phyloP scores from a whole-genome alignment of 2,113 vertebrate species.

The Pteruthius melanotis region DNA sequence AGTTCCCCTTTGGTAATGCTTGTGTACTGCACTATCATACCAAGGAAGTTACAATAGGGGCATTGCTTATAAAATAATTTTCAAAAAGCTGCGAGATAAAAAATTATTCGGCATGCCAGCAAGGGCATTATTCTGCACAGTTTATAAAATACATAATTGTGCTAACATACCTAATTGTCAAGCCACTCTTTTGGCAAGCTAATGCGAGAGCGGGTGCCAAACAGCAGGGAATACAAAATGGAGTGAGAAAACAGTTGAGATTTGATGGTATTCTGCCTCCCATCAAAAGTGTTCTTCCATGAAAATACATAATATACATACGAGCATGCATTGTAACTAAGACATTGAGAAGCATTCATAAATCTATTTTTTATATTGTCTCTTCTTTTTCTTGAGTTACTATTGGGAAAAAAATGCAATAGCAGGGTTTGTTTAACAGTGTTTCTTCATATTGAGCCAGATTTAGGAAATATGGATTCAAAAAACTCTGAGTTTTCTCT shows the following conservation, averaged over 20 bases:
- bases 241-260: neutral
- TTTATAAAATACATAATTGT: constrained; percentile 5
- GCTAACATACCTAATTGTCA: constrained; percentile 13
- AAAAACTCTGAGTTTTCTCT: neutral
- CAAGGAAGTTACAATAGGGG: neutral
- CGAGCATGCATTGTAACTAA: neutral
- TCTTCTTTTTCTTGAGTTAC: neutral
- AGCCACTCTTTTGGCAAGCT: constrained; percentile 14
- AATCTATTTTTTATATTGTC: neutral
- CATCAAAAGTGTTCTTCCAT: neutral
- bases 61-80: neutral
- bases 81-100: neutral
- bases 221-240: constrained; percentile 13
- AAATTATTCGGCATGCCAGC: neutral
- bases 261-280: neutral
- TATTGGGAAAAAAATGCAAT: neutral
- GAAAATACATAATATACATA: neutral
- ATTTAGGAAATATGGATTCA: neutral
- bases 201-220: neutral
- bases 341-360: neutral
- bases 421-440: neutral
- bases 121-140: neutral
- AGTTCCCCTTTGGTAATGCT: neutral
- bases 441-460: neutral
- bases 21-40: neutral